Evolutionary conservation across 2,888 invertebrate genomes (phyloP), one percentile per base, ranked within the genome.

Genomic region (Amphipoea lucens): DNA sequence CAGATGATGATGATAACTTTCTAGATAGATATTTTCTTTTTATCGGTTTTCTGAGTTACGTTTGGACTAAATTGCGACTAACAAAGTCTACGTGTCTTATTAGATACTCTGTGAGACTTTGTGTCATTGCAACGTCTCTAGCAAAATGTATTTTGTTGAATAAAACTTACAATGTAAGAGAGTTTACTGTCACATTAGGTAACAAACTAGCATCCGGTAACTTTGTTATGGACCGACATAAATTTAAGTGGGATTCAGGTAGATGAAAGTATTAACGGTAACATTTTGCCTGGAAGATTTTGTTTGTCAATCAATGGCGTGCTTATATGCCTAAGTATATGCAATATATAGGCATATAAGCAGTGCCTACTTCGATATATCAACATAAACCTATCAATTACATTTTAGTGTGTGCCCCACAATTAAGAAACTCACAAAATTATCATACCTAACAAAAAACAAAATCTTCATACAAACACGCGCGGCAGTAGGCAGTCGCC

Each of bases 111-210:
- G 6, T 40, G 9, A 57, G 23, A 70, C 79, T 69, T 73, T 62
- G 54, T 42, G 48, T 14, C 54, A 40, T 73, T 42, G 65, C 57
- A 65, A 81, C 36, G 29, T 67, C 14, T 74, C 54, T 42, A 54
- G 48, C 42, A 63, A 69, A 79, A 67, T 71, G 69, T 71, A 75
- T 76, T 57, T 66, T 4, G 76, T 80, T 72, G 70, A 78, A 81
- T 85, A 83, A 87, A 85, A 87, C 66, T 70, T 48, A 87, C 87
- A 86, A 74, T 86, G 87, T 88, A 57, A 42, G 2, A 40, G 63
- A 62, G 75, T 76, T 68, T 81, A 88, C n/a, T 57, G 68, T 63
- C 65, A 63, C 76, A 74, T 81, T 77, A 67, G 60, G 76, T 72
- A 70, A 75, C 86, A 84, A 84, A 88, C 77, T 84, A 54, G 60